phyloP scores from a whole-genome alignment of 2,888 invertebrate species.

The Pycnomerus fuliginosus region DNA sequence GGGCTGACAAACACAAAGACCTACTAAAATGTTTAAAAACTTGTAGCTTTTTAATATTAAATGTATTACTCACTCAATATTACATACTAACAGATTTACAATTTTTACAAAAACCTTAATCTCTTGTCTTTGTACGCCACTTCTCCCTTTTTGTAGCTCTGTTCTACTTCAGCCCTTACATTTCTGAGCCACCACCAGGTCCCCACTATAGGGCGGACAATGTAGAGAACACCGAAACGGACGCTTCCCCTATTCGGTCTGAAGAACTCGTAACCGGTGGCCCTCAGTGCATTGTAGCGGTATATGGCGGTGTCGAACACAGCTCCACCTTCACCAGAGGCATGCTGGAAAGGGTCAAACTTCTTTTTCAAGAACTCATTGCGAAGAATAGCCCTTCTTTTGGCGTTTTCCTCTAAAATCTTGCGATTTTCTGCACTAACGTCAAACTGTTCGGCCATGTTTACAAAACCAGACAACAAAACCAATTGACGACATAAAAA shows the following conservation, averaged over 20 bases:
- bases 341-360: slow-evolving; percentile 71
- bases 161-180: slow-evolving; percentile 59
- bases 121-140: slow-evolving; percentile 72
- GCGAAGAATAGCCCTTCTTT: slow-evolving; percentile 61
- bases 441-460: slow-evolving; percentile 56
- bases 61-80: slow-evolving; percentile 1
- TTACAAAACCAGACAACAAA: too few species aligned
- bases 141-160: slow-evolving; percentile 66
- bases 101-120: slow-evolving; percentile 64
- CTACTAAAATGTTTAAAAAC: too few species aligned
- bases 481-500: too few species aligned
- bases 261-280: slow-evolving; percentile 65
- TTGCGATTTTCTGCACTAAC: slow-evolving; percentile 56
- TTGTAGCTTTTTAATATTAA: slow-evolving; percentile 4
- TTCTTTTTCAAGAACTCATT: slow-evolving; percentile 71
- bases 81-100: slow-evolving; percentile 5
- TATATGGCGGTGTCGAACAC: slow-evolving; percentile 78
- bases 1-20: too few species aligned
- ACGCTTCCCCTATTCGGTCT: slow-evolving; percentile 59
- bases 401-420: slow-evolving; percentile 61
- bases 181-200: slow-evolving; percentile 58
- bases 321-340: slow-evolving; percentile 64
- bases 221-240: slow-evolving; percentile 45
- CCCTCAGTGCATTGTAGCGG: slow-evolving; percentile 71
- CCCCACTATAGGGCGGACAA: slow-evolving; percentile 59